Evolutionary conservation across 2,888 invertebrate species (phyloP).

Genomic region (Tinea pellionella): DNA sequence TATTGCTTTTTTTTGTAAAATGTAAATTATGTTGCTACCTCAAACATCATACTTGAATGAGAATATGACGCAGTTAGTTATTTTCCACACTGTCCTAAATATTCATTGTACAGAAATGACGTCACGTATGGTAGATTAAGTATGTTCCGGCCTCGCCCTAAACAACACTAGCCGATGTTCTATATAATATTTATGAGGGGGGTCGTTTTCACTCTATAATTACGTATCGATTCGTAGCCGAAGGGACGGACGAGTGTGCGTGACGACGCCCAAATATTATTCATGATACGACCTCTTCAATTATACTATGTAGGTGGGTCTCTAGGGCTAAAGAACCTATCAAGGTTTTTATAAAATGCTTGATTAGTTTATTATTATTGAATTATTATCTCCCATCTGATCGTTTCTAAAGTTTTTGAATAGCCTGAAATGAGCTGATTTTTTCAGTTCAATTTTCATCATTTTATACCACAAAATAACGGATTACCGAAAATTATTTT

Average conservation of each 20-base stretch:
- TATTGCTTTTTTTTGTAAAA: background rate
- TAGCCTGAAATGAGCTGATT: too few relatives aligned
- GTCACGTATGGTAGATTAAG: slow-evolving; percentile 19
- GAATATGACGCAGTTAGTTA: background rate
- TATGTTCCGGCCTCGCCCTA: slow-evolving; percentile 61
- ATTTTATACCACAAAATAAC: too few relatives aligned
- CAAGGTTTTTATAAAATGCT: background rate
- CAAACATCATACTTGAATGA: background rate
- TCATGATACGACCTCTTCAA: slow-evolving; percentile 54
- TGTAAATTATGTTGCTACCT: background rate
- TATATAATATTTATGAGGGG: slow-evolving; percentile 65
- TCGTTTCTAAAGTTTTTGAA: too few relatives aligned
- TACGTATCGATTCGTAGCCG: slow-evolving; percentile 59
- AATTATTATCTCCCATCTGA: background rate
- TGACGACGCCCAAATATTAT: slow-evolving; percentile 64
- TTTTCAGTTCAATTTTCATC: too few relatives aligned
- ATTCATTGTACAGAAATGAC: slow-evolving; percentile 2
- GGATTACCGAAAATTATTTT: too few relatives aligned
- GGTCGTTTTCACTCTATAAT: slow-evolving; percentile 61
- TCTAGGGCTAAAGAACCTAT: slow-evolving; percentile 3
- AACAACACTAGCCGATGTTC: slow-evolving; percentile 16
- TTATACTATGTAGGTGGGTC: slow-evolving; percentile 24
- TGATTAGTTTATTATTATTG: background rate
- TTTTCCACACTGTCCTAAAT: background rate
- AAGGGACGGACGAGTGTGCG: slow-evolving; percentile 21